These are phyloP conservation scores for Anthrax anthrax DNA, from an alignment of 2,888 invertebrate genomes.

Conservation along the genomic window DNA sequence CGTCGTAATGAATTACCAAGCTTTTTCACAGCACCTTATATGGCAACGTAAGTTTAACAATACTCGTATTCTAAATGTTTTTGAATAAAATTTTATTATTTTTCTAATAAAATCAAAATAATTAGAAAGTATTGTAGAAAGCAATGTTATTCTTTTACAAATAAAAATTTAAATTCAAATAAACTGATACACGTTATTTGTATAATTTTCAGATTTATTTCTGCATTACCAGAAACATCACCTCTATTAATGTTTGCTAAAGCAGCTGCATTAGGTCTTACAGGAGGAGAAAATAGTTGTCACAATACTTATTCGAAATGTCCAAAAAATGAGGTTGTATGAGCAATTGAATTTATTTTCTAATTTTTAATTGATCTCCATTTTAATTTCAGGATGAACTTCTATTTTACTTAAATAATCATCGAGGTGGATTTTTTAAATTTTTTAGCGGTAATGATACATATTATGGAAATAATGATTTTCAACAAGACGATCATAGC, in stretches of 20 bases:
- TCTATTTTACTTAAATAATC: constrained; percentile 58
- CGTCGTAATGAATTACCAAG: constrained; percentile 29
- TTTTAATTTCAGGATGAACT: constrained; percentile 39
- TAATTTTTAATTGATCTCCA: not conserved
- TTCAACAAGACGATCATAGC: too few relatives aligned
- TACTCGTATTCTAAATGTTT: not conserved
- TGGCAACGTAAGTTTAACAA: constrained; percentile 28
- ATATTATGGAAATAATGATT: not conserved
- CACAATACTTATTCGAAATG: constrained; percentile 51
- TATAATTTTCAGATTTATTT: constrained; percentile 14
- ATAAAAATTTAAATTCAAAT: too few relatives aligned
- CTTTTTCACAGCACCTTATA: constrained; percentile 30
- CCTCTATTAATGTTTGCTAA: constrained; percentile 60
- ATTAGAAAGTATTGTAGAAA: too few relatives aligned
- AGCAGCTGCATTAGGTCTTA: constrained; percentile 60
- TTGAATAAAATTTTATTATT: too few relatives aligned
- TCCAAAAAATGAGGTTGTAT: constrained; percentile 49
- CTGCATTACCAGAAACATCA: constrained; percentile 29
- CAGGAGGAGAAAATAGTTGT: constrained; percentile 35
- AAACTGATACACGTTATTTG: too few relatives aligned
- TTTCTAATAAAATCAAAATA: too few relatives aligned
- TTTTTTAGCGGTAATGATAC: constrained; percentile 40
- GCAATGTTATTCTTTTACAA: too few relatives aligned
- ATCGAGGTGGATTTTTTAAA: constrained; percentile 64
- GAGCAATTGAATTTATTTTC: not conserved